phyloP scores from a whole-genome alignment of 2,888 invertebrate genomes.

The Yponomeuta malinellus region DNA sequence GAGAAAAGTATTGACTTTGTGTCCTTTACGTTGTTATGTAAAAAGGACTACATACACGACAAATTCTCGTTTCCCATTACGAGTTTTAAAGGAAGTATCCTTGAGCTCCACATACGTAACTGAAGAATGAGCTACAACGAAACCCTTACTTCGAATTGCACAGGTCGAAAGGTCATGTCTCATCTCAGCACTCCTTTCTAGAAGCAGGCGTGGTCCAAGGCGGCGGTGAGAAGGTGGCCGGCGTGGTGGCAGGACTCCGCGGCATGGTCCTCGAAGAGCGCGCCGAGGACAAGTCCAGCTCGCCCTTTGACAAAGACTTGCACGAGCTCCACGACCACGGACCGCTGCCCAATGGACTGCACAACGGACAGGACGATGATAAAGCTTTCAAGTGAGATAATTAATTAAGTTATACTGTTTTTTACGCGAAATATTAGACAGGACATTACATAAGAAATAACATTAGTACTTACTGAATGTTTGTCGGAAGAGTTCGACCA shows the following conservation, averaged over 20 bases:
- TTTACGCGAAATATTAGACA: not conserved
- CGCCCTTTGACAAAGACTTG: slow-evolving; percentile 67
- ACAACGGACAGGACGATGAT: slow-evolving; percentile 85
- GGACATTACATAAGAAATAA: not conserved
- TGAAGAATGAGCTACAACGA: too few relatives aligned
- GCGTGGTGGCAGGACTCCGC: slow-evolving; percentile 62
- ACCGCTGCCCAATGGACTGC: slow-evolving; percentile 73
- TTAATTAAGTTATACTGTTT: not conserved
- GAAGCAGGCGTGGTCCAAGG: slow-evolving; percentile 53
- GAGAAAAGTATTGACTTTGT: too few relatives aligned
- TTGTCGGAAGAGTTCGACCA: not conserved
- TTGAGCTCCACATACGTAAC: too few relatives aligned
- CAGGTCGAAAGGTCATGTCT: not conserved
- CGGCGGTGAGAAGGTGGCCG: slow-evolving; percentile 57
- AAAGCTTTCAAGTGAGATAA: slow-evolving; percentile 91
- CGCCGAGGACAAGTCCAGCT: slow-evolving; percentile 60
- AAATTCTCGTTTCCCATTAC: too few relatives aligned
- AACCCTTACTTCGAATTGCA: not conserved
- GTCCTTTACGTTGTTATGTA: too few relatives aligned
- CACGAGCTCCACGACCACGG: slow-evolving; percentile 68
- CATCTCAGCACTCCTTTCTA: slow-evolving; percentile 19
- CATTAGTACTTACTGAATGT: not conserved
- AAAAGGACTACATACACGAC: too few relatives aligned
- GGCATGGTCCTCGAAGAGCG: slow-evolving; percentile 67
- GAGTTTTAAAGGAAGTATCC: too few relatives aligned